A percentile compares a stretch with the other conserved stretches of the same genome.
Evolutionary conservation across 2,888 invertebrate species (phyloP).

Genomic region (Leptinotarsa rubiginosa): DNA sequence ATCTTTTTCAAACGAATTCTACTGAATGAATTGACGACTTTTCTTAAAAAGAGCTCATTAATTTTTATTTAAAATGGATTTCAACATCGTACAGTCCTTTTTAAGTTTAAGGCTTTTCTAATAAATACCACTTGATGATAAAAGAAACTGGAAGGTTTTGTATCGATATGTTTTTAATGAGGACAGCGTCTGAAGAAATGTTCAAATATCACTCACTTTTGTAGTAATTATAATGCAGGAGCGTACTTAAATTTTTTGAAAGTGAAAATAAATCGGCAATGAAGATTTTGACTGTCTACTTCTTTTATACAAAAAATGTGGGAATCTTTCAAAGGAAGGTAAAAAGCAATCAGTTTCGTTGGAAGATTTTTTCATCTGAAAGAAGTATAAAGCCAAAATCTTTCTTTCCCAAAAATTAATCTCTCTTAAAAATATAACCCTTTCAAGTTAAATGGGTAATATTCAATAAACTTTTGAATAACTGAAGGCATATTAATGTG

Average conservation of each 20-base stretch:
- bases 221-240: conserved; percentile 6
- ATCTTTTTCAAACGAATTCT: conserved; percentile 27
- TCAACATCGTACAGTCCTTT: conserved; percentile 17
- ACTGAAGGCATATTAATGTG: too few species aligned
- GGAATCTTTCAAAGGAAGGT: too few species aligned
- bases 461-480: too few species aligned
- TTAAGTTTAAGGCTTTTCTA: conserved; percentile 5
- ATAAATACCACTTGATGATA: conserved; percentile 28
- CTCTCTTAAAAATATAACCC: too few species aligned
- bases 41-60: conserved; percentile 28
- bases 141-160: conserved; percentile 20
- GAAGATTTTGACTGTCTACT: not conserved
- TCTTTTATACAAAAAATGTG: too few species aligned
- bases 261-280: not conserved
- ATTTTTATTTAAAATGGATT: conserved; percentile 35
- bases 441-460: too few species aligned
- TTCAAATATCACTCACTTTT: conserved; percentile 9
- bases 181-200: conserved; percentile 19
- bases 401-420: too few species aligned
- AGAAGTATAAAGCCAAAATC: too few species aligned
- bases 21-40: conserved; percentile 24
- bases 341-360: too few species aligned
- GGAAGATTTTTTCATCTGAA: too few species aligned
- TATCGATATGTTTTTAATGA: conserved; percentile 24
- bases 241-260: not conserved